phyloP scores from a whole-genome alignment of 2,797 vertebrate genomes.

The Chelonia mydas region DNA sequence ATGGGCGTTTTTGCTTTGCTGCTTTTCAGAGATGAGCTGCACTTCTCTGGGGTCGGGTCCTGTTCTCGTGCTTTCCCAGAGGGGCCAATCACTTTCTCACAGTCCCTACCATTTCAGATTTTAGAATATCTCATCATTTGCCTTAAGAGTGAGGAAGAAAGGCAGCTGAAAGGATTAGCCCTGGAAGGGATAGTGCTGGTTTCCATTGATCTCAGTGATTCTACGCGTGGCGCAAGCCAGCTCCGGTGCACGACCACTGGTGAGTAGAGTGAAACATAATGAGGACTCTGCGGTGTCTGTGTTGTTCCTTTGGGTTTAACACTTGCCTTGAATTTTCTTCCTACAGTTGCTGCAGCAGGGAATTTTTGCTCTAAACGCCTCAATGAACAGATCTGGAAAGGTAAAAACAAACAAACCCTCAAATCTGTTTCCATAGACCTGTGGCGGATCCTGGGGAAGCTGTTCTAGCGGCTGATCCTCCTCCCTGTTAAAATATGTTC shows the following conservation, averaged over 20 bases:
- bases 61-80: neutral
- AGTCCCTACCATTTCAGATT: conserved; percentile 67
- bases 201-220: conserved; percentile 59
- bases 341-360: conserved; percentile 15
- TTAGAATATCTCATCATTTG: conserved; percentile 74
- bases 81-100: conserved; percentile 25
- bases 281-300: neutral
- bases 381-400: neutral
- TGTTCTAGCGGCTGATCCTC: neutral
- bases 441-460: neutral
- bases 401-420: neutral
- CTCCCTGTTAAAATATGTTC: neutral
- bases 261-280: conserved; percentile 55
- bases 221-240: conserved; percentile 14
- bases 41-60: neutral
- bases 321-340: neutral
- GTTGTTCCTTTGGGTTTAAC: neutral
- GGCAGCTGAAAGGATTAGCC: conserved; percentile 2
- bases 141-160: conserved; percentile 44
- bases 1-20: neutral
- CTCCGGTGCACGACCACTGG: conserved; percentile 64
- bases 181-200: conserved; percentile 56
- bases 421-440: neutral
- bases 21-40: neutral
- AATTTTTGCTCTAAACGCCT: neutral